phyloP scores from a whole-genome alignment of 2,888 invertebrate species.

The Synergus itoensis region DNA sequence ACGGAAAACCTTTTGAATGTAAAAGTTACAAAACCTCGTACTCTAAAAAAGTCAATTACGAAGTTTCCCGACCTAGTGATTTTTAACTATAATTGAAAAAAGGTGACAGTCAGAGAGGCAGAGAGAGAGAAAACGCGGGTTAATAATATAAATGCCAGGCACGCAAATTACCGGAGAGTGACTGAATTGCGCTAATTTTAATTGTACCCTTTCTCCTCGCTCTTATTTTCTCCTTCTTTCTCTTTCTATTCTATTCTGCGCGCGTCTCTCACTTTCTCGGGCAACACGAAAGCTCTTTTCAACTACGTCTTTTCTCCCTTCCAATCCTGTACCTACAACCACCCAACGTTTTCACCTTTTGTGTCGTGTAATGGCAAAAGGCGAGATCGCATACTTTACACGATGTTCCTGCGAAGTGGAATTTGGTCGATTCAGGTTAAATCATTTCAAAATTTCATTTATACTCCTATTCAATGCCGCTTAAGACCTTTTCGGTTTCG shows the following conservation, averaged over 20 bases:
- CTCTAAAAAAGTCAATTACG: too few relatives aligned
- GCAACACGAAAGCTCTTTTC: conserved; percentile 35
- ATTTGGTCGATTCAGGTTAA: conserved; percentile 24
- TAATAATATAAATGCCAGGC: conserved; percentile 75
- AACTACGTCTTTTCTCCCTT: conserved; percentile 57
- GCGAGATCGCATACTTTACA: conserved; percentile 61
- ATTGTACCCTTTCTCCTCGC: conserved; percentile 68
- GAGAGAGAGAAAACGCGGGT: conserved; percentile 67
- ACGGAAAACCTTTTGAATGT: too few relatives aligned
- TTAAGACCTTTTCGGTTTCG: conserved; percentile 1
- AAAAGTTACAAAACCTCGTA: too few relatives aligned
- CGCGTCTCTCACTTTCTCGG: conserved; percentile 18
- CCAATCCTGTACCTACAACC: conserved; percentile 45
- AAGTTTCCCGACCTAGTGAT: too few relatives aligned
- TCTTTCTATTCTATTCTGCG: conserved; percentile 35
- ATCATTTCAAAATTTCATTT: conserved; percentile 30
- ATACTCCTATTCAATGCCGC: background rate
- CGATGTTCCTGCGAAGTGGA: conserved; percentile 31
- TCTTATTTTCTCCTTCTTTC: conserved; percentile 47
- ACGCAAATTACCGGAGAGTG: conserved; percentile 71
- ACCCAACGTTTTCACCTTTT: conserved; percentile 60
- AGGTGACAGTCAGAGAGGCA: conserved; percentile 34
- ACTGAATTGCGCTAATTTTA: conserved; percentile 76
- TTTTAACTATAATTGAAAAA: too few relatives aligned
- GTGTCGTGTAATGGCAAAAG: conserved; percentile 46